Conservation (phyloP, 2,888 invertebrate species). For the Ramazzottius varieornatus region DNA sequence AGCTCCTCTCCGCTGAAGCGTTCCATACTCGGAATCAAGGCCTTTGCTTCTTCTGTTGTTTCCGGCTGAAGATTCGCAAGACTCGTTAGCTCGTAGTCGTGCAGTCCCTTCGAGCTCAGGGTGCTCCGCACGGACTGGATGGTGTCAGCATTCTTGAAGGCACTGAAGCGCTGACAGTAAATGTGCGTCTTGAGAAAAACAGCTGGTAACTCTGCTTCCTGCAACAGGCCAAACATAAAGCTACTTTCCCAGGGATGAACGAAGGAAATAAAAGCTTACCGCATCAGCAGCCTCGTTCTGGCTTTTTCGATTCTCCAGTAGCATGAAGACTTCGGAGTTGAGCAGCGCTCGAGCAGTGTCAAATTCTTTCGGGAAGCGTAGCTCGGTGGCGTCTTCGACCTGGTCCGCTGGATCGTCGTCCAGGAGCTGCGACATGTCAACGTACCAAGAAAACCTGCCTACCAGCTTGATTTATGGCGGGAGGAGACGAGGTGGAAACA, state of each 20-base stretch:
- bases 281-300: conserved; percentile 96
- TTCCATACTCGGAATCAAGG: conserved; percentile 50
- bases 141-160: conserved; percentile 93
- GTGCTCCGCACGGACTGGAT: conserved; percentile 80
- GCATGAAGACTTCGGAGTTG: conserved; percentile 45
- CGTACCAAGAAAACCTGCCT: too few species aligned
- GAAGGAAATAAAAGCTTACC: conserved; percentile 9
- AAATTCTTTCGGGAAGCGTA: conserved; percentile 41
- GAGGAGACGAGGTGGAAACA: too few species aligned
- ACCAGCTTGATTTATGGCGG: too few species aligned
- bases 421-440: too few species aligned
- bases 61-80: conserved; percentile 95
- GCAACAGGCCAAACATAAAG: not conserved
- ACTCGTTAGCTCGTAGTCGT: conserved; percentile 91
- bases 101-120: conserved; percentile 70
- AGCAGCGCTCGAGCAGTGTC: conserved; percentile 46
- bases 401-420: not conserved
- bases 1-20: not conserved
- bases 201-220: conserved; percentile 82
- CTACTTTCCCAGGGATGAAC: not conserved
- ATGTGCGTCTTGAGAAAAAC: conserved; percentile 92
- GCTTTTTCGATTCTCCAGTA: conserved; percentile 79
- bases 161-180: conserved; percentile 78
- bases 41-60: conserved; percentile 90
- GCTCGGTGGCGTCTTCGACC: not conserved